phyloP scores from a whole-genome alignment of 2,888 invertebrate species.

The Scaptomyza cyrtandrae region DNA sequence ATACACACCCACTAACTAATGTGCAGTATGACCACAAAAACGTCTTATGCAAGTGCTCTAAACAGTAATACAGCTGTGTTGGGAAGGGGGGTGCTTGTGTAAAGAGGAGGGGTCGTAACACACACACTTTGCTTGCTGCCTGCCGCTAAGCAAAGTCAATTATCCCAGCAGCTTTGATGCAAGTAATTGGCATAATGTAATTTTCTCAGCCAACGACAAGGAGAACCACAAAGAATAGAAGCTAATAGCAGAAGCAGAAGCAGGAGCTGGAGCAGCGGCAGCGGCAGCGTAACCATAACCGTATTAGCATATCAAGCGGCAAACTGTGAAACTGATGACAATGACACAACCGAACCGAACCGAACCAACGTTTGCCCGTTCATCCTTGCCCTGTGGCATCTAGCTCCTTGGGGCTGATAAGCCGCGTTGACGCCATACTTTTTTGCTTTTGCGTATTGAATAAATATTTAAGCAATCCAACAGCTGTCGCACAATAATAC shows the following conservation, averaged over 20 bases:
- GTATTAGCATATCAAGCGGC: constrained; percentile 72
- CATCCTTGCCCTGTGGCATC: constrained; percentile 12
- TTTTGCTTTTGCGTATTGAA: constrained; percentile 67
- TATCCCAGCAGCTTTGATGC: constrained; percentile 82
- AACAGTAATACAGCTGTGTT: constrained; percentile 13
- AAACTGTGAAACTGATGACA: constrained; percentile 50
- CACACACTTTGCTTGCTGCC: constrained; percentile 20
- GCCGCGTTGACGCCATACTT: constrained; percentile 51
- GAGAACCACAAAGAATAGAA: constrained; percentile 78
- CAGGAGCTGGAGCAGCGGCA: constrained; percentile 17
- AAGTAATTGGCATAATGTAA: constrained; percentile 82
- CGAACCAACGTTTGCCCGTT: constrained; percentile 43
- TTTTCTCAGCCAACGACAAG: constrained; percentile 76
- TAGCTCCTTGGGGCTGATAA: constrained; percentile 32
- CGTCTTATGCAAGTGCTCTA: constrained; percentile 68
- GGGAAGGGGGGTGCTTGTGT: background rate
- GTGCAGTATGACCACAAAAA: constrained; percentile 57
- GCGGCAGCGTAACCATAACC: constrained; percentile 69
- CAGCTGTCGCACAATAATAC: constrained; percentile 77
- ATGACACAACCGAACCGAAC: constrained; percentile 27
- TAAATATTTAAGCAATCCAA: constrained; percentile 75
- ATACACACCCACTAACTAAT: constrained; percentile 41
- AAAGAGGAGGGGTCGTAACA: constrained; percentile 30
- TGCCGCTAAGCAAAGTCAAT: constrained; percentile 80
- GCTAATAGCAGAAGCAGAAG: constrained; percentile 31